phyloP scores from a whole-genome alignment of 2,797 vertebrate species.

The Sebastiscus albofasciatus region DNA sequence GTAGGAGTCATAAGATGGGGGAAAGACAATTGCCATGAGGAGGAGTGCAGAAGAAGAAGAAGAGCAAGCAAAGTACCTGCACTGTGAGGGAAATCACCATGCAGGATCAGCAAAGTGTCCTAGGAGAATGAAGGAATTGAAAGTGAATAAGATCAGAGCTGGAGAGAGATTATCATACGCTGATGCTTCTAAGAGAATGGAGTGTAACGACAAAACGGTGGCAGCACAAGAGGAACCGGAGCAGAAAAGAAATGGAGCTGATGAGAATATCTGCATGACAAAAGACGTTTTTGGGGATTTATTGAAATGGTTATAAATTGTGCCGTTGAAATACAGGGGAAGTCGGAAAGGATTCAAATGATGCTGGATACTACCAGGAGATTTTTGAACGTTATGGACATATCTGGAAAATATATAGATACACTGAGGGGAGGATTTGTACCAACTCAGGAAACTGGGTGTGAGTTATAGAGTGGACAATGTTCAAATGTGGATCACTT shows the following conservation, averaged over 20 bases:
- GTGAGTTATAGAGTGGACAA: neutral
- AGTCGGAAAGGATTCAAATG: neutral
- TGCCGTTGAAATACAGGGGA: neutral
- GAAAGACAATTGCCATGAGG: neutral
- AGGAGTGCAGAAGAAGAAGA: neutral
- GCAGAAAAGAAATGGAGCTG: too few relatives aligned
- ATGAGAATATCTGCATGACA: too few relatives aligned
- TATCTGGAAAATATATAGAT: fast-evolving
- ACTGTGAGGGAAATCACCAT: neutral
- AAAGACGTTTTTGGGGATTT: neutral
- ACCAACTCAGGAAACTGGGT: neutral
- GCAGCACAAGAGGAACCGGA: too few relatives aligned
- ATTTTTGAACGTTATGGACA: fast-evolving
- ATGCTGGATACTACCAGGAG: neutral
- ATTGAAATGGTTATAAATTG: neutral
- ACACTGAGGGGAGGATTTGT: neutral
- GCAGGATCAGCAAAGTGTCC: neutral
- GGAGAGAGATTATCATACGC: neutral
- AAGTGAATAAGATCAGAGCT: neutral
- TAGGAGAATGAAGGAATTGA: neutral
- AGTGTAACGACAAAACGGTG: too few relatives aligned
- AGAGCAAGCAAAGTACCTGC: neutral
- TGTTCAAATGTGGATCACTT: neutral
- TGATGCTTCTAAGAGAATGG: too few relatives aligned
- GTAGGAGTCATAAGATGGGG: neutral